Evolutionary conservation across 2,113 vertebrate genomes (phyloP), one percentile per base, ranked within the genome.

Genomic region (Rhinichthys klamathensis): DNA sequence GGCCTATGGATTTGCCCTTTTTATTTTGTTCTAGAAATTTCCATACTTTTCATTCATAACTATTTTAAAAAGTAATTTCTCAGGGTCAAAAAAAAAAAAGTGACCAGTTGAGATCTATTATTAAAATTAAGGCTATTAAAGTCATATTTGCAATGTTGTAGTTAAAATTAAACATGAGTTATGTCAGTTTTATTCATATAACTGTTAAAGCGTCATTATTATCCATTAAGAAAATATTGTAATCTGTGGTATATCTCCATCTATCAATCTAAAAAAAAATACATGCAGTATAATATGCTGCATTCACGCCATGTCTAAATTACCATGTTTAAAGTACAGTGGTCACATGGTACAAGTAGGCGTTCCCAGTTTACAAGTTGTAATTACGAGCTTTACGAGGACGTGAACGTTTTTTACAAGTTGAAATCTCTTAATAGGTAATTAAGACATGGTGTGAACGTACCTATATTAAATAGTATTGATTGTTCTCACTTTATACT

Each of bases 261-360:
- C 15, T 27, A 74, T 12, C 2, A 6, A n/a, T 74, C n/a, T 74
- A 74, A 70, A 46, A 30, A 46, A 30, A 51, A 60, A 83, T 65
- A 74, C 30, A 80, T 84, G 72, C 79, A 82, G 79, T 87, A 82
- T 56, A 56, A 56, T 56, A 21, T 56, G 54, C 6, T 56, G 18
- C 18, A 56, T 56, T 56, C 54, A 56, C 18, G 54, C 54, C 18
- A 56, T 56, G 54, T 54, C 51, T 18, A 54, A 54, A 54, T 54
- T 18, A 54, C 51, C 16, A 16, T 18, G 12, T 51, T 4, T 51
- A 6, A 16, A 51, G 54, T 56, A 56, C 18, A 21, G 6, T 7
- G 6, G 51, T 56, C 54, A 56, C 7, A 21, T 56, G 18, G 54
- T 56, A 56, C 54, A 56, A 56, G 54, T 9, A 56, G 18, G 7